Evolutionary conservation across 2,888 invertebrate species (phyloP), one percentile per base, ranked within the genome.

Genomic region (Plagodis dolabraria): DNA sequence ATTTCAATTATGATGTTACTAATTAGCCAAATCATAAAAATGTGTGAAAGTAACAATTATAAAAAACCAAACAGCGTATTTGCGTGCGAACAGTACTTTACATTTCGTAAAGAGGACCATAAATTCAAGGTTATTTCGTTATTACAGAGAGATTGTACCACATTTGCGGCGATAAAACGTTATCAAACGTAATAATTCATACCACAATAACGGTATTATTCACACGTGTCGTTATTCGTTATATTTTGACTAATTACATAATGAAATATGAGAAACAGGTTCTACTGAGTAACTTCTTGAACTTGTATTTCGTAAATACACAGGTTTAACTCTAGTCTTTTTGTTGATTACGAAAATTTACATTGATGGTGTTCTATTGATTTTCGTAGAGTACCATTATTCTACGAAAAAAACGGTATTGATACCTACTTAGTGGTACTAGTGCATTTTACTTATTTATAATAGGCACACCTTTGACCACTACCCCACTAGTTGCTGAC

Each of bases 51-150:
- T 36, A 53, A 53, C 51, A 60, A 56, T 57, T 53, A 61, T 22
- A 53, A 12, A 22, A 49, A 43, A 49, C 35, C 46, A 40, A 49
- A 56, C 55, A 48, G 7, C 7, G 7, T 2, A 51, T 44, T 70
- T 52, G 51, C 56, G 51, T 80, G 80, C 81, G 69, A 65, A 76
- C 87, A 64, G 76, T 89, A 86, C 85, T 65, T 75, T 67, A 77
- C 74, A 82, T 87, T 89, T 86, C 83, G 85, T 87, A 87, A 89
- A 83, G 86, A 85, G 85, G 83, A 79, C 84, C 75, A 87, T 88
- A 89, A 88, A 87, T 87, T 87, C 77, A 84, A 89, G 87, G 89
- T 85, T 88, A 85, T 87, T 87, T 85, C 85, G 87, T 87, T 89
- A 87, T 86, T 83, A 84, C 85, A 73, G 78, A 79, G 84, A 86